Evolutionary conservation across 2,797 vertebrate genomes (phyloP).

Genomic region (Pangasius sanitwongsei): DNA sequence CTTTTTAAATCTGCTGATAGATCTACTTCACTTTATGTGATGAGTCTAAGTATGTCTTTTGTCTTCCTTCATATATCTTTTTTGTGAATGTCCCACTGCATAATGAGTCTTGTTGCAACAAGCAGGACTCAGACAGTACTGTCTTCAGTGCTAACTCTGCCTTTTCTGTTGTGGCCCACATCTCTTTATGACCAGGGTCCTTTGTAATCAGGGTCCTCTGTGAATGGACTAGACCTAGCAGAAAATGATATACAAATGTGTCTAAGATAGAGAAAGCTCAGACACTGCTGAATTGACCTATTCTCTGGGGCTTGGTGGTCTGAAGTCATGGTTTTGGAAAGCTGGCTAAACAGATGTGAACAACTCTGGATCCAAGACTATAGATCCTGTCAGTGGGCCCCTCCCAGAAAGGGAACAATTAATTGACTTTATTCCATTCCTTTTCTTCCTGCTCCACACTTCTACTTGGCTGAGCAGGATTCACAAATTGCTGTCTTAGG

Average conservation of each 20-base stretch:
- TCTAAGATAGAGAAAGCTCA: constrained; percentile 57
- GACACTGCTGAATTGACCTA: constrained; percentile 64
- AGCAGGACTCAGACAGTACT: constrained; percentile 52
- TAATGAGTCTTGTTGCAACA: constrained; percentile 43
- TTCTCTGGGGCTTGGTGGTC: constrained; percentile 63
- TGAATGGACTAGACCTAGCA: constrained; percentile 68
- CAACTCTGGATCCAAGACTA: constrained; percentile 57
- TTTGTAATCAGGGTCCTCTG: constrained; percentile 64
- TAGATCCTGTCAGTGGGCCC: constrained; percentile 60
- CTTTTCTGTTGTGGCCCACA: constrained; percentile 41
- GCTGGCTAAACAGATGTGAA: constrained; percentile 73
- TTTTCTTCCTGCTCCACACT: constrained; percentile 67
- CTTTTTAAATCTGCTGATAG: not conserved
- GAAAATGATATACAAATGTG: constrained; percentile 74
- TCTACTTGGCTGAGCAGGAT: constrained; percentile 74
- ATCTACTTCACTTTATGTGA: not conserved
- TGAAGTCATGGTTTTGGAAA: constrained; percentile 65
- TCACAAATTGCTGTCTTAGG: constrained; percentile 82
- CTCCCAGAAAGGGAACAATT: constrained; percentile 70
- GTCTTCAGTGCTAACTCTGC: constrained; percentile 48
- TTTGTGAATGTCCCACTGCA: constrained; percentile 14
- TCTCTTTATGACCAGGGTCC: constrained; percentile 54
- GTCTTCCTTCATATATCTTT: constrained; percentile 16
- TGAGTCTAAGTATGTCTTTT: constrained; percentile 25
- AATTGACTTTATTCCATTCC: constrained; percentile 80